phyloP scores from a whole-genome alignment of 1,140 invertebrate species.

The Macrobrachium rosenbergii region DNA sequence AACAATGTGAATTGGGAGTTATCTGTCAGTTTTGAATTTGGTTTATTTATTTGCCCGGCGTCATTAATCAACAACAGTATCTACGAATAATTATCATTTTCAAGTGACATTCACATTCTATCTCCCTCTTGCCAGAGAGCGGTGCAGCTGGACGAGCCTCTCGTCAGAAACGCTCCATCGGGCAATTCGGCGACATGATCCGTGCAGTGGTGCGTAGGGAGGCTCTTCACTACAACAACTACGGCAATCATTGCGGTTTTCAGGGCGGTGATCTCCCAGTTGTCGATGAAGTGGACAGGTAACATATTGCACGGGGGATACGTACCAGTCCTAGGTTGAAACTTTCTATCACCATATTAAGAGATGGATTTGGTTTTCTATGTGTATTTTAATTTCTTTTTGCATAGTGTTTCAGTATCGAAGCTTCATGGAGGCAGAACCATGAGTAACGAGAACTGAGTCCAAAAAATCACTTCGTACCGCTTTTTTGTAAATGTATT shows the following conservation, averaged over 20 bases:
- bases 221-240: constrained; percentile 53
- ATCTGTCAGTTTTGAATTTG: no score
- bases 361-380: neutral
- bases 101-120: neutral
- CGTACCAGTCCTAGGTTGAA: no score
- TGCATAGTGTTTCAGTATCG: neutral
- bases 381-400: neutral
- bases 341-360: neutral
- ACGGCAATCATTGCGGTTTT: constrained; percentile 58
- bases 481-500: no score
- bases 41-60: no score
- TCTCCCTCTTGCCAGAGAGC: neutral
- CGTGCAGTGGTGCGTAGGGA: constrained; percentile 2
- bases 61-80: neutral
- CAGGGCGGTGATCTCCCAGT: constrained; percentile 45
- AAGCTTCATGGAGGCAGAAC: no score
- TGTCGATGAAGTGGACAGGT: constrained; percentile 56
- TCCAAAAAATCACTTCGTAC: no score
- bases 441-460: no score
- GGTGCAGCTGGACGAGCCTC: neutral
- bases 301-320: no score
- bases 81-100: neutral
- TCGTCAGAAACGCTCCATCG: constrained; percentile 25
- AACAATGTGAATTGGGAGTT: no score
- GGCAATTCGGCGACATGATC: constrained; percentile 52